phyloP scores from a whole-genome alignment of 2,797 vertebrate species.

The Poliocrania exsul region DNA sequence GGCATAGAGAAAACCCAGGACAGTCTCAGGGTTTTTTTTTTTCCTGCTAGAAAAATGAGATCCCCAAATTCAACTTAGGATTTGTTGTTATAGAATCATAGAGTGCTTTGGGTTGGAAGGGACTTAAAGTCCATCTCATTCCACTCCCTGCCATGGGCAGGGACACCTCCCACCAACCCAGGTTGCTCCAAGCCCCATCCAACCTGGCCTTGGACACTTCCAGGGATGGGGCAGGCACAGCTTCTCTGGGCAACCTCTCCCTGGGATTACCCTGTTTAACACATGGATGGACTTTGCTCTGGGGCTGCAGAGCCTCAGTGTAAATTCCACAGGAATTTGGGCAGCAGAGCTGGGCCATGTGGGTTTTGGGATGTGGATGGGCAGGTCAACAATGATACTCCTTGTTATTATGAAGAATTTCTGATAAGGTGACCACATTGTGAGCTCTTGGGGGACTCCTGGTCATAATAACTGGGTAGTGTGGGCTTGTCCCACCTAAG shows the following conservation, averaged over 20 bases:
- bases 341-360: not conserved
- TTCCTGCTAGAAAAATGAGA: not conserved
- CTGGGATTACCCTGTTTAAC: not conserved
- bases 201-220: not conserved
- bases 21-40: not conserved
- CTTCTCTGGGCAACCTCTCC: accelerated
- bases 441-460: not conserved
- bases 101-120: not conserved
- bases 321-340: not conserved
- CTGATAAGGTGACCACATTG: not conserved
- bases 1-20: not conserved
- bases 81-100: not conserved
- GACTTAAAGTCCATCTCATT: not conserved
- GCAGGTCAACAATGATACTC: not conserved
- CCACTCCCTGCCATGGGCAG: not conserved
- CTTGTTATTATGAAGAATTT: not conserved
- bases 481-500: not conserved
- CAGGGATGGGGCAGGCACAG: not conserved
- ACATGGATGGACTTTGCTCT: not conserved
- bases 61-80: not conserved
- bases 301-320: not conserved
- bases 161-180: not conserved
- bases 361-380: not conserved
- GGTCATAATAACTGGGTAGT: accelerated
- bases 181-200: not conserved